These are phyloP conservation scores for Gymnopithys bicolor DNA, from an alignment of 2,797 vertebrate species.

Conservation along the genomic window DNA sequence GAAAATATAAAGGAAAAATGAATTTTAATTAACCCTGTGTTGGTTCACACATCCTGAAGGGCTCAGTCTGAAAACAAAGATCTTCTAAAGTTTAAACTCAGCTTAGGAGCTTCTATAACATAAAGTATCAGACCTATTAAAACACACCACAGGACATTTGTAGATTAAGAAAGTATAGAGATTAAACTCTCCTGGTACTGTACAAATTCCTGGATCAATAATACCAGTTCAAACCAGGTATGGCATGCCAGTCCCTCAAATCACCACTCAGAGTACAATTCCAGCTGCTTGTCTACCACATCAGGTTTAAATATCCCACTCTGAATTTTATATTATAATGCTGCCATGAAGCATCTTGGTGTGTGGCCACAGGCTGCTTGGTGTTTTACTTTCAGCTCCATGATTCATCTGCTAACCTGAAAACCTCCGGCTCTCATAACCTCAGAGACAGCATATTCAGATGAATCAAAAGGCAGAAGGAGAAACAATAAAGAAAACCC, in stretches of 20 bases:
- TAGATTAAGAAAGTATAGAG: neutral
- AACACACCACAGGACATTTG: neutral
- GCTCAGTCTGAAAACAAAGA: neutral
- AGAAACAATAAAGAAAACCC: neutral
- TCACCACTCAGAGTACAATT: neutral
- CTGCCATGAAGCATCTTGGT: neutral
- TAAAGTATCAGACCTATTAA: neutral
- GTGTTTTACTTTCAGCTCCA: neutral
- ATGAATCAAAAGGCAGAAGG: neutral
- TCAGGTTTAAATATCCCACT: neutral
- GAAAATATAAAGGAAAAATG: neutral
- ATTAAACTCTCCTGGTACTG: neutral
- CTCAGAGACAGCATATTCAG: neutral
- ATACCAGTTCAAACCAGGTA: neutral
- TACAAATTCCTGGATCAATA: neutral
- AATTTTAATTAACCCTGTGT: constrained; percentile 44
- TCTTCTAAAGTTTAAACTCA: neutral
- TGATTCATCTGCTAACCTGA: neutral
- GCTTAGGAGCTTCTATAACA: neutral
- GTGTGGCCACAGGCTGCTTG: neutral
- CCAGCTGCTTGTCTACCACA: neutral
- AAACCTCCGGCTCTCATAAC: neutral
- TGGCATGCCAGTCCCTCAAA: neutral
- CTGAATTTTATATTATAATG: neutral
- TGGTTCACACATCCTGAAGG: neutral